Base-by-base conservation (phyloP, 2,797 vertebrate species). In the Syngnathus rostellatus region DNA sequence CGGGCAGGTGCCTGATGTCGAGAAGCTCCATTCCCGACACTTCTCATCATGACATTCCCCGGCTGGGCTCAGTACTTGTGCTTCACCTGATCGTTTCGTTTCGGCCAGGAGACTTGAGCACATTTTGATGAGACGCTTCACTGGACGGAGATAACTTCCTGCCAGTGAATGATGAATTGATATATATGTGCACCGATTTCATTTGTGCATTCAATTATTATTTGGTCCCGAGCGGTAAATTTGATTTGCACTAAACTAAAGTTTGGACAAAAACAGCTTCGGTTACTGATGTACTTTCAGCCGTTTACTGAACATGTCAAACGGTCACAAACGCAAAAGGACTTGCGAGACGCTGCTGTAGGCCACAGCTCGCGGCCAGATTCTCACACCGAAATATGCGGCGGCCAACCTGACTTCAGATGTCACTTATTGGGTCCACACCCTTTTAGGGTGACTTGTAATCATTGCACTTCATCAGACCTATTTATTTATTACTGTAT, bases 1-100 rank as follows among this genome's bases (percentile, higher is more conserved):
- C 73, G 84, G 74, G 75, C 84, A 86, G 82, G 81, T 83, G 83
- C 81, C 75, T 83, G 83, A 84, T 82, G 86, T 89, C 85, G 77
- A 83, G 85, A 81, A 80, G 87, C 86, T 85, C 85, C 85, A 87
- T 85, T 83, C 77, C 79, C 80, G 77, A 77, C 77, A 84, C 82
- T 86, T 80, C 72, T 83, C 72, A 81, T 81, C 75, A 73, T 72
- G 41, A 62, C 40, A 45, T 62, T 62, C 60, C 40, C 41, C 39
- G 60, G 60, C 40, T 16, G 41, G 41, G 41, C 60, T 62, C n/a
- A 45, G 41, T 41, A 62, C 60, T 62, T 62, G 21, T 62, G 41
- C 40, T 7, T 43, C 60, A 45, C 60, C 60, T 45, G 60, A 45
- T 62, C 60, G 21, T 45, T 62, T 43, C 41, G 40, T 21, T 62